Evolutionary conservation across 2,888 invertebrate genomes (phyloP).

Genomic region (Macropis europaea): DNA sequence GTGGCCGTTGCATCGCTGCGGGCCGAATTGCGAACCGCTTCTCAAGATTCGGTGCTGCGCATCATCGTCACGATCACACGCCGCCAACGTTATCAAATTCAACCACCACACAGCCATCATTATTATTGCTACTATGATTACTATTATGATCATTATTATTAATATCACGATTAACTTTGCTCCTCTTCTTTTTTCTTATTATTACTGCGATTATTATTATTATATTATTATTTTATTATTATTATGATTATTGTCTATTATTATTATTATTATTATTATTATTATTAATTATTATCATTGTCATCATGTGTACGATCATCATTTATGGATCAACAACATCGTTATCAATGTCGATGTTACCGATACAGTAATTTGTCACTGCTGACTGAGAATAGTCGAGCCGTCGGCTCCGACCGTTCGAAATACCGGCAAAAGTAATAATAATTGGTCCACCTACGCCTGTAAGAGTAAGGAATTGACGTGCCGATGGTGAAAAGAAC

Average conservation of each 20-base stretch:
- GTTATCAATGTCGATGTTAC: slow-evolving; percentile 37
- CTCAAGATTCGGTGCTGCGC: slow-evolving; percentile 83
- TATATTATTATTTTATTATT: slow-evolving; percentile 60
- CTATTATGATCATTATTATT: slow-evolving; percentile 37
- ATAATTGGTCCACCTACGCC: slow-evolving; percentile 29
- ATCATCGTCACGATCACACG: slow-evolving; percentile 75
- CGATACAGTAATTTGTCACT: slow-evolving; percentile 41
- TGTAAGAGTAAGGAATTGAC: slow-evolving; percentile 60
- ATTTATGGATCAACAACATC: slow-evolving; percentile 39
- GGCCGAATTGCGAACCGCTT: slow-evolving; percentile 84
- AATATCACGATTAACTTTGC: slow-evolving; percentile 47
- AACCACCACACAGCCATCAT: slow-evolving; percentile 55
- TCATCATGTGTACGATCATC: slow-evolving; percentile 42
- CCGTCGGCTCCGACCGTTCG: slow-evolving; percentile 34
- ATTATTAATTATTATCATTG: slow-evolving; percentile 56
- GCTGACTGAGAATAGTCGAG: slow-evolving; percentile 47
- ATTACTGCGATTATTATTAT: slow-evolving; percentile 58
- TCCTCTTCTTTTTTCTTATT: slow-evolving; percentile 57
- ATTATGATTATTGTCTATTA: slow-evolving; percentile 67
- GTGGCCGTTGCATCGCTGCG: slow-evolving; percentile 84
- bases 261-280: slow-evolving; percentile 65
- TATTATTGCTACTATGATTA: slow-evolving; percentile 49
- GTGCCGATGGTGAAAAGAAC: slow-evolving; percentile 61
- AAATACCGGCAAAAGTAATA: slow-evolving; percentile 7
- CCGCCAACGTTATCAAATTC: slow-evolving; percentile 75